A percentile compares a stretch with the other conserved stretches of the same genome.
These are phyloP conservation scores for Caenorhabditis sp. DNA, from an alignment of 2,888 invertebrate genomes.

Conservation along the genomic window DNA sequence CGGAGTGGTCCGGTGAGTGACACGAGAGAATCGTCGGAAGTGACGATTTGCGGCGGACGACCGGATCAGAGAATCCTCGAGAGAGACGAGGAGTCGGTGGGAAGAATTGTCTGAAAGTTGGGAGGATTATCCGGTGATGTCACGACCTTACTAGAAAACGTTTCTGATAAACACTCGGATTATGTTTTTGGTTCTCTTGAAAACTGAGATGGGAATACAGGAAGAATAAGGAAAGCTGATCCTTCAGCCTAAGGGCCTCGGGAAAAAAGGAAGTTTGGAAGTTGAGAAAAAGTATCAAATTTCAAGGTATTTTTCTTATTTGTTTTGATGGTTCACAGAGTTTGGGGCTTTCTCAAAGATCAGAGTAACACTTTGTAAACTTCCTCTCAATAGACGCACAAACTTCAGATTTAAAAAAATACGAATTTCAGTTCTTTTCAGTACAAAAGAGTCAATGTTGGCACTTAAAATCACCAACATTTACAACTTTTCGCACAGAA, in stretches of 20 bases:
- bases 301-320: conserved; percentile 4
- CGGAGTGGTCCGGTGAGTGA: conserved; percentile 59
- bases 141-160: background rate
- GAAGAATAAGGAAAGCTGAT: background rate
- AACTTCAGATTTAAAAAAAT: too few species aligned
- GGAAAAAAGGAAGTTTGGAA: conserved; percentile 12
- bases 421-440: too few species aligned
- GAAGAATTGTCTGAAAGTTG: conserved; percentile 58
- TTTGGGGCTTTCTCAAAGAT: background rate
- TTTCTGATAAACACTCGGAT: conserved; percentile 1
- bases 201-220: conserved; percentile 7
- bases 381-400: too few species aligned
- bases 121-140: too few species aligned
- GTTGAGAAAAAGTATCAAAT: background rate
- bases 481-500: too few species aligned
- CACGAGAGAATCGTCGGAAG: conserved; percentile 62
- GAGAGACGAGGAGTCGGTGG: conserved; percentile 66
- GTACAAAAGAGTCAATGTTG: too few species aligned
- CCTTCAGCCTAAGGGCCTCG: too few species aligned
- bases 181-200: background rate
- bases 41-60: conserved; percentile 68
- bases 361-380: background rate
- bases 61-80: conserved; percentile 70
- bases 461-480: too few species aligned
- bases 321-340: conserved; percentile 6